phyloP scores from a whole-genome alignment of 2,797 vertebrate species.

The Anomalospiza imberbis region DNA sequence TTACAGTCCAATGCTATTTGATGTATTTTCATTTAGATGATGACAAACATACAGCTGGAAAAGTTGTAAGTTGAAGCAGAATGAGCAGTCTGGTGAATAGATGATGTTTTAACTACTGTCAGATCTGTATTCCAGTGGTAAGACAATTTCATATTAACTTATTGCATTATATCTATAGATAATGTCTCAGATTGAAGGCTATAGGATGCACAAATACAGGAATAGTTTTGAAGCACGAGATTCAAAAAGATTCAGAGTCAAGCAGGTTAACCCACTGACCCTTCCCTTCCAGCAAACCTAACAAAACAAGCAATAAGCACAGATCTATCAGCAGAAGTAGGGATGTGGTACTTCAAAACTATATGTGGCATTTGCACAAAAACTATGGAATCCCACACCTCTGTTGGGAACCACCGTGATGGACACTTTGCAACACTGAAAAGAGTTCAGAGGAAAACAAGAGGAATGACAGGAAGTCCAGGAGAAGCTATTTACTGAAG shows the following conservation, averaged over 20 bases:
- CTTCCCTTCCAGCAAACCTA: not conserved
- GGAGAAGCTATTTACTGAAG: not conserved
- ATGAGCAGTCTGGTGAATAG: not conserved
- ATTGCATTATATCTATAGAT: not conserved
- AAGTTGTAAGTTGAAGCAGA: not conserved
- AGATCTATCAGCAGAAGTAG: not conserved
- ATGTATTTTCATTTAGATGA: not conserved
- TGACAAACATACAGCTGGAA: not conserved
- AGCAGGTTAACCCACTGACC: not conserved
- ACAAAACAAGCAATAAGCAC: not conserved
- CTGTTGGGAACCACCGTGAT: not conserved
- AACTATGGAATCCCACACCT: not conserved
- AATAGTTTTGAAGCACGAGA: not conserved
- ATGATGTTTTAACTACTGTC: not conserved
- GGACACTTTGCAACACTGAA: not conserved
- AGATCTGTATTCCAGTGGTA: not conserved
- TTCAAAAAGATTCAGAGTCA: not conserved
- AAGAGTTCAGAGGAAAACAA: not conserved
- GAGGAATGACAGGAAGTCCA: not conserved
- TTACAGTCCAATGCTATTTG: not conserved
- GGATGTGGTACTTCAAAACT: not conserved
- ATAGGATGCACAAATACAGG: not conserved
- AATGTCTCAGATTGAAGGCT: not conserved
- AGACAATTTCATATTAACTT: not conserved
- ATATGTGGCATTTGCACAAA: not conserved